Percentiles rank a stretch among this genome's conserved stretches.
These are phyloP conservation scores for Pycnomerus fuliginosus DNA, from an alignment of 2,888 invertebrate genomes.

Conservation along the genomic window DNA sequence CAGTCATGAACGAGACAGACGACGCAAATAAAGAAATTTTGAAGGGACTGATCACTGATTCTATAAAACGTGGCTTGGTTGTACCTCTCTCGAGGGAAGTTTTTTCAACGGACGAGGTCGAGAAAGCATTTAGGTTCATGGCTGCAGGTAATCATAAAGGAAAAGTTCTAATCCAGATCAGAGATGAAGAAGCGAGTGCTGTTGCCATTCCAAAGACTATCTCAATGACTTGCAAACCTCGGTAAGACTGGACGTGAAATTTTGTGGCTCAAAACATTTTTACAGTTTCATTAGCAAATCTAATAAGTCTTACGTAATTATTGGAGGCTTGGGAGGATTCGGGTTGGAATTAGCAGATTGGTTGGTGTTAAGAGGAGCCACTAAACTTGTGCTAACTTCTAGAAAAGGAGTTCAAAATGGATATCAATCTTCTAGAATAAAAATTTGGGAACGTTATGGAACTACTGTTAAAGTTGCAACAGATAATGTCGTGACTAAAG, in stretches of 20 bases:
- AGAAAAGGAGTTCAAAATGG: conserved; percentile 21
- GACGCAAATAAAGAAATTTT: too few species aligned
- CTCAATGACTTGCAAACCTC: too few species aligned
- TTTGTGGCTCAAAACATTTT: too few species aligned
- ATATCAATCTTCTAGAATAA: conserved; percentile 36
- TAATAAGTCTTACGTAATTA: conserved; percentile 60
- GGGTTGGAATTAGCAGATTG: conserved; percentile 87
- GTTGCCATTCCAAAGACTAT: too few species aligned
- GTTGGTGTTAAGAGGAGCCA: conserved; percentile 80
- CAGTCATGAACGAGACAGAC: conserved; percentile 62
- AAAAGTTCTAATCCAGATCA: conserved; percentile 58
- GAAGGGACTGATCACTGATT: too few species aligned
- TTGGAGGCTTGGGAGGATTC: conserved; percentile 88
- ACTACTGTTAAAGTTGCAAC: conserved; percentile 67
- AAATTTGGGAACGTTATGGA: conserved; percentile 71
- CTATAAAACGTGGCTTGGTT: conserved; percentile 58
- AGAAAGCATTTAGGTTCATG: conserved; percentile 65
- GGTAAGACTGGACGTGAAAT: too few species aligned
- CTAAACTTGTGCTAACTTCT: conserved; percentile 76
- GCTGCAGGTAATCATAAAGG: conserved; percentile 77
- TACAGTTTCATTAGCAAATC: too few species aligned
- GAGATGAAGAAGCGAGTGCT: conserved; percentile 41
- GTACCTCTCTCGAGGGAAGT: conserved; percentile 66
- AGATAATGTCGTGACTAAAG: conserved; percentile 66
- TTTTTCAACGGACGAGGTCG: conserved; percentile 65